A percentile compares a stretch with the other conserved stretches of the same genome.
phyloP scores from a whole-genome alignment of 2,888 invertebrate species.

The Caenorhabditis virilis region DNA sequence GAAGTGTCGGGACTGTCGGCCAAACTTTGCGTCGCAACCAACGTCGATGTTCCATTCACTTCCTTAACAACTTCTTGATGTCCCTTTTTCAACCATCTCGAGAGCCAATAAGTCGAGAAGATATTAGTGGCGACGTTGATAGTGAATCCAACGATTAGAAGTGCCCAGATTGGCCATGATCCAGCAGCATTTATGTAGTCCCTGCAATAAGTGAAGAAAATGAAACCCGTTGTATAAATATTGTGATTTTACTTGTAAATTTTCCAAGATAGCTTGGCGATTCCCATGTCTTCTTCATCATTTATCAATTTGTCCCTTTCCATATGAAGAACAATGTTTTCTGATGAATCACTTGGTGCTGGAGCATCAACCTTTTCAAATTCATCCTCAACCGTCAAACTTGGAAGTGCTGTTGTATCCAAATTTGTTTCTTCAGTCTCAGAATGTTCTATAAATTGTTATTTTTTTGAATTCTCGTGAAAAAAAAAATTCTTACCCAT shows the following conservation, averaged over 20 bases:
- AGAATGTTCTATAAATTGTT: neutral
- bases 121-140: conserved; percentile 73
- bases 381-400: conserved; percentile 8
- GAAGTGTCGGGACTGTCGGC: conserved; percentile 72
- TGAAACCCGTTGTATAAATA: neutral
- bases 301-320: conserved; percentile 68
- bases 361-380: conserved; percentile 11
- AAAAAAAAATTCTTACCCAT: conserved; percentile 1
- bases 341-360: conserved; percentile 12
- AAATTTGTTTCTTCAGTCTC: neutral
- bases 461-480: conserved; percentile 4
- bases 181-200: conserved; percentile 74
- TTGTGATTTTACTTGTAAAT: conserved; percentile 61
- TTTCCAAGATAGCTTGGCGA: conserved; percentile 47
- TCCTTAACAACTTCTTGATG: conserved; percentile 50
- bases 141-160: conserved; percentile 69
- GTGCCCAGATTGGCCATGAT: conserved; percentile 68
- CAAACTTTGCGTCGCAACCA: conserved; percentile 26
- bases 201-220: conserved; percentile 16
- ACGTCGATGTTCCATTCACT: conserved; percentile 38
- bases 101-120: conserved; percentile 75
- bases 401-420: conserved; percentile 4
- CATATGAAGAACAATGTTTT: conserved; percentile 9
- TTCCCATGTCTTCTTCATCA: conserved; percentile 67
- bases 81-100: conserved; percentile 73